Conservation (phyloP, 2,113 vertebrate genomes). For the Cricetomys ansorgei region DNA sequence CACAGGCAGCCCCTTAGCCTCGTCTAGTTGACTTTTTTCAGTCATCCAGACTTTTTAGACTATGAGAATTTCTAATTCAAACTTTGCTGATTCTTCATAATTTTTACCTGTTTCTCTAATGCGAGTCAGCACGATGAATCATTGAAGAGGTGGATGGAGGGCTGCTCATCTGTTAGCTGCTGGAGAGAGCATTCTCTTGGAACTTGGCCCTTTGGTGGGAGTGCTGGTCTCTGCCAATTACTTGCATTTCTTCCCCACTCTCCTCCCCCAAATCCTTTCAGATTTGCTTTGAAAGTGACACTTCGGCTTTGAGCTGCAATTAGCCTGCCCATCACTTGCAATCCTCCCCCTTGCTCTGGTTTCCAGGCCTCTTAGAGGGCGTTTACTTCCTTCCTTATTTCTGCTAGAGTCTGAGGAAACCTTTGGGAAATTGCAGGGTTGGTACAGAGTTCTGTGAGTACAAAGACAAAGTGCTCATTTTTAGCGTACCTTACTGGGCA, state of each 20-base stretch:
- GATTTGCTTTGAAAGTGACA: not conserved
- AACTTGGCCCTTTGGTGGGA: not conserved
- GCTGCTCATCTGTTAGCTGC: not conserved
- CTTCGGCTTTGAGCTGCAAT: slow-evolving; percentile 34
- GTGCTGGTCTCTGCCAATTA: not conserved
- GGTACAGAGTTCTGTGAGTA: slow-evolving; percentile 6
- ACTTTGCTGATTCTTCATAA: not conserved
- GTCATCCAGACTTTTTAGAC: not conserved
- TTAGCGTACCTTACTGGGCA: not conserved
- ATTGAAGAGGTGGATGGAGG: not conserved
- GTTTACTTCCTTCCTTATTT: slow-evolving; percentile 40
- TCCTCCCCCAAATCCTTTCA: not conserved
- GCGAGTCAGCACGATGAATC: not conserved
- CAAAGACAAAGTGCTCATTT: slow-evolving; percentile 46
- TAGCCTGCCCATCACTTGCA: not conserved
- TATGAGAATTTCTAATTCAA: slow-evolving; percentile 51
- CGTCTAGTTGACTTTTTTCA: not conserved
- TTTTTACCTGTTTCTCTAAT: slow-evolving; percentile 39
- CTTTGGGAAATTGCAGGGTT: slow-evolving; percentile 35
- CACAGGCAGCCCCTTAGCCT: not conserved
- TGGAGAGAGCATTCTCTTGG: not conserved
- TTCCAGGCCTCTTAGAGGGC: not conserved
- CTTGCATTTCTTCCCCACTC: not conserved
- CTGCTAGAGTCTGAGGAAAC: slow-evolving; percentile 18
- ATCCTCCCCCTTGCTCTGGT: slow-evolving; percentile 46